Percentiles rank a stretch among this genome's conserved stretches.
These are phyloP conservation scores for Pterostichus madidus DNA, from an alignment of 2,888 invertebrate species.

Conservation along the genomic window DNA sequence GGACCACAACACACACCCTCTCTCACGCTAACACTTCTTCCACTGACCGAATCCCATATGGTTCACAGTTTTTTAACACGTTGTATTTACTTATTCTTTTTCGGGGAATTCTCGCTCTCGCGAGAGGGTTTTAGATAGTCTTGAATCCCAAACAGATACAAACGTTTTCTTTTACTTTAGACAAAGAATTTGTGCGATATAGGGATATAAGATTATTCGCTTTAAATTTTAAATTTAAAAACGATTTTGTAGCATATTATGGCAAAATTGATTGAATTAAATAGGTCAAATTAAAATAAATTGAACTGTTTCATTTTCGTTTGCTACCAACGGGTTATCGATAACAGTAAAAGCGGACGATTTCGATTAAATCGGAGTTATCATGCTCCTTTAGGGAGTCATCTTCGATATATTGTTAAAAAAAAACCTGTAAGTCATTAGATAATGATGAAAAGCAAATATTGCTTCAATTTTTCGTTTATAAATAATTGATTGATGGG, in stretches of 20 bases:
- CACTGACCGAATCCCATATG: constrained; percentile 15
- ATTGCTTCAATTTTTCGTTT: too few relatives aligned
- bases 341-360: too few relatives aligned
- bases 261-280: too few relatives aligned
- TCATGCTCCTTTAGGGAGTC: too few relatives aligned
- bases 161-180: background rate
- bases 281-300: too few relatives aligned
- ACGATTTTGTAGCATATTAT: background rate
- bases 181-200: background rate
- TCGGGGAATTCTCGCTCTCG: background rate
- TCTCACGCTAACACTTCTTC: constrained; percentile 3
- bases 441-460: too few relatives aligned
- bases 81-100: constrained; percentile 21
- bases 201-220: background rate
- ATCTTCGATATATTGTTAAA: too few relatives aligned
- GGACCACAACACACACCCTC: background rate
- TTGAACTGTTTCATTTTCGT: too few relatives aligned
- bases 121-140: background rate
- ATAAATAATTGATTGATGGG: too few relatives aligned
- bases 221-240: background rate
- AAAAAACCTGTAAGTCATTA: too few relatives aligned
- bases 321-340: too few relatives aligned
- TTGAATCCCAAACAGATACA: constrained; percentile 1
- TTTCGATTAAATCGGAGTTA: too few relatives aligned
- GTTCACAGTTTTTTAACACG: background rate